Conservation (phyloP, 2,113 vertebrate species). For the Oreotrochilus melanogaster region DNA sequence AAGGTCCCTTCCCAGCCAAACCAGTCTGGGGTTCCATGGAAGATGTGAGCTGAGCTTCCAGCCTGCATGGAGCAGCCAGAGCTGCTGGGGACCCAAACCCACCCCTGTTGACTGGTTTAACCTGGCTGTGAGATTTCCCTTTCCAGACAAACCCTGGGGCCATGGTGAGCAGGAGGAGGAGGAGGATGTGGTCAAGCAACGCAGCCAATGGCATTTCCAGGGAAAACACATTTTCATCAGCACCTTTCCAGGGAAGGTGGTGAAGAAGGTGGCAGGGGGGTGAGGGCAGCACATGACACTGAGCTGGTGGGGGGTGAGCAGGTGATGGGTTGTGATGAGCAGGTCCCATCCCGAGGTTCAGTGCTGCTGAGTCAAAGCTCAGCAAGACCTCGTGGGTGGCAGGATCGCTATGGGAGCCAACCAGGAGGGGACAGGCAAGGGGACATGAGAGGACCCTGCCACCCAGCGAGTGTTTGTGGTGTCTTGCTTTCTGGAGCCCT, state of each 20-base stretch:
- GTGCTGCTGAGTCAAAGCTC: not conserved
- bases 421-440: accelerated
- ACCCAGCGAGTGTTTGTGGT: not conserved
- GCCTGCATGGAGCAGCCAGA: not conserved
- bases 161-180: accelerated
- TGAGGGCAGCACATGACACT: not conserved
- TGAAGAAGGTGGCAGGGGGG: not conserved
- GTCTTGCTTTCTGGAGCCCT: accelerated
- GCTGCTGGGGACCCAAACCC: not conserved
- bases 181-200: not conserved
- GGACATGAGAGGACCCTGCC: not conserved
- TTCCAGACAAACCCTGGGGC: accelerated
- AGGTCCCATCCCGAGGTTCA: not conserved
- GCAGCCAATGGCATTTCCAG: accelerated
- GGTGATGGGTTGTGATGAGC: accelerated
- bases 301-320: not conserved
- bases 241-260: not conserved
- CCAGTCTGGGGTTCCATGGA: not conserved
- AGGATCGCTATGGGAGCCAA: not conserved
- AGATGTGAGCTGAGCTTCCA: accelerated
- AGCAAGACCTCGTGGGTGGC: accelerated
- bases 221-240: accelerated
- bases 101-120: accelerated
- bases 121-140: not conserved
- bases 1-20: no score